A percentile compares a stretch with the other conserved stretches of the same genome.
phyloP scores from a whole-genome alignment of 2,888 invertebrate species.

The Eupithecia abbreviata region DNA sequence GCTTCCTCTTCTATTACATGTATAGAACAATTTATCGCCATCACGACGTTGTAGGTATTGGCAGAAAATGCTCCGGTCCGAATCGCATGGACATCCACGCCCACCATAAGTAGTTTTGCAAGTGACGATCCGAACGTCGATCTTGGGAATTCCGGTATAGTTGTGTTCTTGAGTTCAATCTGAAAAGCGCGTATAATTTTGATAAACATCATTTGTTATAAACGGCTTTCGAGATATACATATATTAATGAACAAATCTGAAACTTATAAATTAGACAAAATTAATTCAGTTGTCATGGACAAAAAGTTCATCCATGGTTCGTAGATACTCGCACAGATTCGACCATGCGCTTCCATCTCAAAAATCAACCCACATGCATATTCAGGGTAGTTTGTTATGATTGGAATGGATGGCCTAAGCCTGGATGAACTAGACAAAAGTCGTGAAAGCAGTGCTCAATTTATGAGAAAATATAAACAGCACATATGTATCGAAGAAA shows the following conservation, averaged over 20 bases:
- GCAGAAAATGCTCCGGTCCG: slow-evolving; percentile 87
- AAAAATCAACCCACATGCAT: too few relatives aligned
- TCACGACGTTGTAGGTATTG: slow-evolving; percentile 85
- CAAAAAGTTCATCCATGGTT: too few relatives aligned
- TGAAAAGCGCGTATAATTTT: slow-evolving; percentile 61
- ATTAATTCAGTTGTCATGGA: neutral
- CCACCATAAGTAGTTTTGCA: slow-evolving; percentile 83
- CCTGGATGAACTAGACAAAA: too few relatives aligned
- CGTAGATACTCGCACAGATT: too few relatives aligned
- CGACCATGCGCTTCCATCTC: too few relatives aligned
- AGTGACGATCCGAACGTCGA: slow-evolving; percentile 86
- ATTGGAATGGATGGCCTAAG: too few relatives aligned
- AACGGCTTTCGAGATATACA: too few relatives aligned
- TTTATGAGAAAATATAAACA: too few relatives aligned
- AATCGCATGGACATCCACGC: slow-evolving; percentile 81
- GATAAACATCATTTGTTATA: neutral
- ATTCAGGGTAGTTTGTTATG: too few relatives aligned
- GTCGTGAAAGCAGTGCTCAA: too few relatives aligned
- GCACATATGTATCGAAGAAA: too few relatives aligned
- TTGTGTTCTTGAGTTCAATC: slow-evolving; percentile 86
- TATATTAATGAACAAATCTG: neutral
- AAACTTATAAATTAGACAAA: neutral
- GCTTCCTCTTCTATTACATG: slow-evolving; percentile 85
- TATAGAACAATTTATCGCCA: slow-evolving; percentile 85
- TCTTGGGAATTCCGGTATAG: slow-evolving; percentile 83